Percentiles rank a stretch among this genome's conserved stretches.
Conservation (phyloP, 2,888 invertebrate species). For the Protula sp. region DNA sequence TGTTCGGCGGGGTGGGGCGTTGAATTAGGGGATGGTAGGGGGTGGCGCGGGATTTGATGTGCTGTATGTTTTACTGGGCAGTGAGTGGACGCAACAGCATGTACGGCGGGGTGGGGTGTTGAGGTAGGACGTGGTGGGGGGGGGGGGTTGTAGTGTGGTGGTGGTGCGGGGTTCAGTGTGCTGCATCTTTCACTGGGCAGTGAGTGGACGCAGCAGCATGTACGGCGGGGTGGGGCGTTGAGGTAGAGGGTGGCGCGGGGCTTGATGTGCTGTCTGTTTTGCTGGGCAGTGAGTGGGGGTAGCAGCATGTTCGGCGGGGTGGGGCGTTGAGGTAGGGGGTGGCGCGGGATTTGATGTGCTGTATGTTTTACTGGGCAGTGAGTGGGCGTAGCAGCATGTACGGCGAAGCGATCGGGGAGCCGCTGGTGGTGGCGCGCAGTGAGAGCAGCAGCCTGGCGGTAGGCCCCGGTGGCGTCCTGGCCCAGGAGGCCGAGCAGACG, state of each 20-base stretch:
- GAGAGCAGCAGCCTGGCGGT: conserved; percentile 60
- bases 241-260: conserved; percentile 54
- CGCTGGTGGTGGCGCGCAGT: conserved; percentile 56
- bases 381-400: conserved; percentile 91
- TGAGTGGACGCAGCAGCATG: conserved; percentile 87
- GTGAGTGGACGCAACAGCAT: conserved; percentile 90
- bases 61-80: too few relatives aligned
- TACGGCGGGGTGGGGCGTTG: conserved; percentile 71
- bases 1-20: conserved; percentile 79
- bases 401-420: conserved; percentile 67
- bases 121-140: too few relatives aligned
- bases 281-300: conserved; percentile 69
- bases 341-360: too few relatives aligned
- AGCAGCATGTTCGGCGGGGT: conserved; percentile 86
- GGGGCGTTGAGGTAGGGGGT: conserved; percentile 57
- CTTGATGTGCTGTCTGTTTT: not conserved
- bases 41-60: too few relatives aligned
- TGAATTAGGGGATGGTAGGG: too few relatives aligned
- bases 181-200: too few relatives aligned
- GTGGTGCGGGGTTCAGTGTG: too few relatives aligned
- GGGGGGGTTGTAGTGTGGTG: conserved; percentile 59
- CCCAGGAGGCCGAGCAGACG: conserved; percentile 24
- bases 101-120: too few relatives aligned
- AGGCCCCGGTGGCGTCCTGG: conserved; percentile 39
- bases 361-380: conserved; percentile 53